Conservation (phyloP, 2,113 vertebrate species). For the Tragelaphus buxtoni region DNA sequence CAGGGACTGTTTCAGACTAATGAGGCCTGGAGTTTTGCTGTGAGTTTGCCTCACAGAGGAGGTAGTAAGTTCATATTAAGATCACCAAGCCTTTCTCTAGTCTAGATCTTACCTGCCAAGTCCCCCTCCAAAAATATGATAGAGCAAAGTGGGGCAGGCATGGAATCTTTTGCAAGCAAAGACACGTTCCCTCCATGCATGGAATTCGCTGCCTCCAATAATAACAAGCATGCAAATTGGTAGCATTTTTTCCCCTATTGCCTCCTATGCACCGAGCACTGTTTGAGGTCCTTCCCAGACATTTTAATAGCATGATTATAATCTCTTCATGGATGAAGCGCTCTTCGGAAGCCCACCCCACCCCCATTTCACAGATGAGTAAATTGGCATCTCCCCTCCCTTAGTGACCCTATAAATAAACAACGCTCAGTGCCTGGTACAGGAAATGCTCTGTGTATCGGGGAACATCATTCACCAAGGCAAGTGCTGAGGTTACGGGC, state of each 20-base stretch:
- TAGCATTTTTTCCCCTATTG: not conserved
- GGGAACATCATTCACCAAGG: conserved; percentile 42
- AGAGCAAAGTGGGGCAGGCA: not conserved
- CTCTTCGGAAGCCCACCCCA: not conserved
- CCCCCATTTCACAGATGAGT: not conserved
- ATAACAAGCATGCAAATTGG: not conserved
- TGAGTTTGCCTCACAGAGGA: not conserved
- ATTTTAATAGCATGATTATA: not conserved
- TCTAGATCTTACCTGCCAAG: not conserved
- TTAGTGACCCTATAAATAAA: conserved; percentile 20
- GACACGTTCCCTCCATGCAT: not conserved
- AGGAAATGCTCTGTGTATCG: not conserved
- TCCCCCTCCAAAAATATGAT: not conserved
- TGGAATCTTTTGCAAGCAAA: conserved; percentile 22
- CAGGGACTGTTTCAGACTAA: not conserved
- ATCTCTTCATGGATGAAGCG: not conserved
- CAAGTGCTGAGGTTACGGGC: not conserved
- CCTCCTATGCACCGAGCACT: not conserved
- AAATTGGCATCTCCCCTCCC: not conserved
- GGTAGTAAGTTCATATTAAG: not conserved
- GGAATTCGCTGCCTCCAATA: not conserved
- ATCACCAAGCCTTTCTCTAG: not conserved
- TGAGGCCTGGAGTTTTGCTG: not conserved
- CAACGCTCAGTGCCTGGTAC: not conserved
- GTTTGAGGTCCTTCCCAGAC: not conserved